These are phyloP conservation scores for Esperia sulphurella DNA, from an alignment of 2,888 invertebrate genomes.

Conservation along the genomic window DNA sequence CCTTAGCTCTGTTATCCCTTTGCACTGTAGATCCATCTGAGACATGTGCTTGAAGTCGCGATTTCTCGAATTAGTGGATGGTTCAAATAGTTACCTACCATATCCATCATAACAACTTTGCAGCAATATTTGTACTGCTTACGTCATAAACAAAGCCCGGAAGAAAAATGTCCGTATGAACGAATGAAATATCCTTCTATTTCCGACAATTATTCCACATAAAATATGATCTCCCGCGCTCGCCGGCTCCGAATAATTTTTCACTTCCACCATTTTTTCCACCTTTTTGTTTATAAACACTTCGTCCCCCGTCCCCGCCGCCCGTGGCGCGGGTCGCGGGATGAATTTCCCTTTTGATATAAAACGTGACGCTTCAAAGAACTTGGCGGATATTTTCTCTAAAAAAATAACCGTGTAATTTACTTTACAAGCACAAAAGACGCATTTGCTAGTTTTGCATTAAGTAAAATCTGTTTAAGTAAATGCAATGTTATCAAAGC, in stretches of 20 bases:
- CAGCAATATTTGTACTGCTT: neutral
- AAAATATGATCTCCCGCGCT: conserved; percentile 27
- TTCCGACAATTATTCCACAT: conserved; percentile 33
- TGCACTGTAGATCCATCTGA: no score
- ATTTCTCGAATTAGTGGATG: no score
- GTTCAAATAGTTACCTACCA: no score
- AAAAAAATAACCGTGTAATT: conserved; percentile 6
- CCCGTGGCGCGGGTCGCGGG: conserved; percentile 1
- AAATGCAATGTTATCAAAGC: neutral
- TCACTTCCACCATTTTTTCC: conserved; percentile 25
- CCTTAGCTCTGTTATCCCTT: no score
- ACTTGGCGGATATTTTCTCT: conserved; percentile 1
- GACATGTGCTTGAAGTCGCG: no score
- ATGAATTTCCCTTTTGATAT: conserved; percentile 18
- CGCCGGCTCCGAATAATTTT: conserved; percentile 25
- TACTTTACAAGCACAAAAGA: conserved; percentile 1
- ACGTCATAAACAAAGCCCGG: neutral
- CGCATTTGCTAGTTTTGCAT: neutral
- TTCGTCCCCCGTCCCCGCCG: conserved; percentile 1
- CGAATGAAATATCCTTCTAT: conserved; percentile 24
- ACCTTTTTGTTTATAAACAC: conserved; percentile 31
- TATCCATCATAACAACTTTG: neutral
- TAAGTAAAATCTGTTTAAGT: neutral
- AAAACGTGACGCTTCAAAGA: conserved; percentile 14
- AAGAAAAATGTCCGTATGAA: conserved; percentile 4